Conservation (phyloP, 2,888 invertebrate genomes). For the Aporophyla lueneburgensis region DNA sequence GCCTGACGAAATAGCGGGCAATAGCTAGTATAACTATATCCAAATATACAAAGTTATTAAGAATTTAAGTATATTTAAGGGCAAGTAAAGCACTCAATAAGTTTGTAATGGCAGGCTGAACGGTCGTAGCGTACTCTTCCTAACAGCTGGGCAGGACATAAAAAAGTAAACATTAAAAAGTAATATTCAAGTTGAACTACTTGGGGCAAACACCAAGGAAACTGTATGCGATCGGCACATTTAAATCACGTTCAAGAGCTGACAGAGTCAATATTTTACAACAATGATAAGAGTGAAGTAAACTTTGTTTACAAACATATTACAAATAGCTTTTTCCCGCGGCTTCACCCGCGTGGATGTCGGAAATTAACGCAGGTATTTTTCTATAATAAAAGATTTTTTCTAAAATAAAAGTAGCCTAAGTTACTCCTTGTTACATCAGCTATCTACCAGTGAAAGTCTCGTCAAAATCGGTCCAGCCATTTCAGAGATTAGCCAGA, state of each 20-base stretch:
- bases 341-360: no score
- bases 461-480: no score
- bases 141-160: slow-evolving; percentile 60
- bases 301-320: no score
- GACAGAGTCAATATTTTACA: neutral
- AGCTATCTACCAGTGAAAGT: no score
- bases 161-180: slow-evolving; percentile 60
- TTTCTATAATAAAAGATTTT: no score
- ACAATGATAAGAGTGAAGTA: neutral
- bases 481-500: no score
- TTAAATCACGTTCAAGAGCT: neutral
- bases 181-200: slow-evolving; percentile 20
- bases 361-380: no score
- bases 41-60: slow-evolving; percentile 34
- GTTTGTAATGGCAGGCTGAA: slow-evolving; percentile 59
- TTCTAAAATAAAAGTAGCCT: no score
- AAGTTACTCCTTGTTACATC: no score
- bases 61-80: slow-evolving; percentile 34
- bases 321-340: no score
- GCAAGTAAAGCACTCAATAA: slow-evolving; percentile 59
- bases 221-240: neutral
- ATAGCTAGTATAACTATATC: no score
- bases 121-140: slow-evolving; percentile 36
- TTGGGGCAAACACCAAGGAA: neutral
- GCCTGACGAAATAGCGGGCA: no score